Base-by-base conservation (phyloP, 2,113 vertebrate species). In the Xyrauchen texanus region DNA sequence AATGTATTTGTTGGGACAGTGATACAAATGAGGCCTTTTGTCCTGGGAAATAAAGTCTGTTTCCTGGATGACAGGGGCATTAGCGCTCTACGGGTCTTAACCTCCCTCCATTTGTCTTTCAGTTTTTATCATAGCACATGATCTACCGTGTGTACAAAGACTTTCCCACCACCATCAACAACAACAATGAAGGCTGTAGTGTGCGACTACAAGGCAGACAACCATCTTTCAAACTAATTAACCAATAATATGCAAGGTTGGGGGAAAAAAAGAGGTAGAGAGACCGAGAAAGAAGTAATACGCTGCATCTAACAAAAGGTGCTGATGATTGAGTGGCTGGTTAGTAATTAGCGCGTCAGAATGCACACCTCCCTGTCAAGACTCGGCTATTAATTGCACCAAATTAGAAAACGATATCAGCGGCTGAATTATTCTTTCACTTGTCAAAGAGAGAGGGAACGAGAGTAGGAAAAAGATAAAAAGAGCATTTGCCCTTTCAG, bases 251-350 rank as follows among this genome's bases (percentile, higher is more conserved):
- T 95, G 95, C 94, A 61, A 82, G 86, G 69, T 87, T 84, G 83
- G 86, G 86, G 11, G 69, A 68, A 34, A 94, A 79, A 94, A 93
- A 94, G 64, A 76, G 73, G 74, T 66, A 55, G 62, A 78, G 76
- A 83, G 55, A 70, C 58, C 77, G 72, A 77, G 67, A 93, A 81
- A 94, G 81, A 93, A 95, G 94, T 94, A 93, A 95, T 94, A 94
- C 91, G 91, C 91, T 94, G 93, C 93, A 92, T 95, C 94, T 95
- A 98, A 99, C 96, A 98, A 98, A 93, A 98, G 97, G 95, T 97
- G 95, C 97, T 97, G 96, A 97, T 99, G 96, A 98, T 97, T 96
- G 96, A 99, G 96, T 94, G 95, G 94, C 96, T 95, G 97, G 94
- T 91, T 94, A 95, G 95, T 98, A 98, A 98, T 98, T 99, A 98